phyloP scores from a whole-genome alignment of 2,113 vertebrate species.

The Grallaria varia region DNA sequence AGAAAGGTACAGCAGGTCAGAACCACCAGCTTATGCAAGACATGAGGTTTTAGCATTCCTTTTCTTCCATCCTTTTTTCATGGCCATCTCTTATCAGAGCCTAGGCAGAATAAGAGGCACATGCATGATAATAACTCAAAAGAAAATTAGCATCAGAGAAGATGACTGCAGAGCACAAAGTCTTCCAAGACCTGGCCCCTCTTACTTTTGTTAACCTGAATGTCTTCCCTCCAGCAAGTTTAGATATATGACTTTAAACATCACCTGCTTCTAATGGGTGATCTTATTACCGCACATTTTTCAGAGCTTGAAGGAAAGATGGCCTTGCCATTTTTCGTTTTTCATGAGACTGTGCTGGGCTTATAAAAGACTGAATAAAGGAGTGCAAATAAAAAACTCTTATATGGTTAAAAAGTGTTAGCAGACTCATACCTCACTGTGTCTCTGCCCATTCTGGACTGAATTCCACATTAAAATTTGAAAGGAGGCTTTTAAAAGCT shows the following conservation, averaged over 20 bases:
- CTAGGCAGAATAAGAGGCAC: neutral
- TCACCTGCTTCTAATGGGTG: neutral
- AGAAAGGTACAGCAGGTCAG: neutral
- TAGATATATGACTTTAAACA: neutral
- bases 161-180: neutral
- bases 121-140: neutral
- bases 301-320: conserved; percentile 4
- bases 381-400: neutral
- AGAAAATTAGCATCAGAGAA: neutral
- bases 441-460: neutral
- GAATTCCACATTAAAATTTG: neutral
- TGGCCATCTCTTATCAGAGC: neutral
- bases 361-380: neutral
- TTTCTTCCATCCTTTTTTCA: neutral
- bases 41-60: neutral
- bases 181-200: neutral
- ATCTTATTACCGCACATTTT: conserved; percentile 5
- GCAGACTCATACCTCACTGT: neutral
- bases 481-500: neutral
- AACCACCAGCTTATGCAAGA: neutral
- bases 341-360: neutral
- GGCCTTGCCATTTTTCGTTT: neutral
- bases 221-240: neutral
- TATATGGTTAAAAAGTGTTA: neutral
- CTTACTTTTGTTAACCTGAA: neutral